Conservation (phyloP, 2,113 vertebrate genomes). For the Oreochromis aureus region DNA sequence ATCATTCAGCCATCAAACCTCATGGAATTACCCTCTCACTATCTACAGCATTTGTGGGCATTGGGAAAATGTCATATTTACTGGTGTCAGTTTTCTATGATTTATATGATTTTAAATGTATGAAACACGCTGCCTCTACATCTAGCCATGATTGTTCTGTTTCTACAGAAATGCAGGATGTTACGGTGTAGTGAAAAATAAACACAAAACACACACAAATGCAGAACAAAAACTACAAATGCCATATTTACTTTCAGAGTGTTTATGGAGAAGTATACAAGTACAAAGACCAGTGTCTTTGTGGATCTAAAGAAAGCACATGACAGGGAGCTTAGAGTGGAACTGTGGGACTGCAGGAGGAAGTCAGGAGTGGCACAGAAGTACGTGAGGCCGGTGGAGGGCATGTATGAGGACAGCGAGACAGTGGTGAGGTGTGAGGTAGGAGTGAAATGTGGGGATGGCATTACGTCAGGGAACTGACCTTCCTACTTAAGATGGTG, state of each 20-base stretch:
- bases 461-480: neutral
- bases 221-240: neutral
- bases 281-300: neutral
- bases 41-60: neutral
- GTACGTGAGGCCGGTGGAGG: neutral
- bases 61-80: neutral
- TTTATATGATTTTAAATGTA: neutral
- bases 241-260: neutral
- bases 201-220: neutral
- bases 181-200: neutral
- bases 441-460: neutral
- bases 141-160: neutral
- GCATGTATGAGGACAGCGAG: neutral
- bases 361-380: neutral
- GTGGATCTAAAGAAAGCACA: neutral
- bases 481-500: neutral
- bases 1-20: neutral
- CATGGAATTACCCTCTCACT: neutral
- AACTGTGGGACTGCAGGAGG: neutral
- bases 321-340: neutral
- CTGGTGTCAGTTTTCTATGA: neutral
- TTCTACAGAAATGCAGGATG: neutral
- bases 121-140: neutral
- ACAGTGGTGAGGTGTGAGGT: neutral
- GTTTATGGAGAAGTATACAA: neutral